Evolutionary conservation across 2,888 invertebrate species (phyloP).

Genomic region (Apomyelois bistriatella): DNA sequence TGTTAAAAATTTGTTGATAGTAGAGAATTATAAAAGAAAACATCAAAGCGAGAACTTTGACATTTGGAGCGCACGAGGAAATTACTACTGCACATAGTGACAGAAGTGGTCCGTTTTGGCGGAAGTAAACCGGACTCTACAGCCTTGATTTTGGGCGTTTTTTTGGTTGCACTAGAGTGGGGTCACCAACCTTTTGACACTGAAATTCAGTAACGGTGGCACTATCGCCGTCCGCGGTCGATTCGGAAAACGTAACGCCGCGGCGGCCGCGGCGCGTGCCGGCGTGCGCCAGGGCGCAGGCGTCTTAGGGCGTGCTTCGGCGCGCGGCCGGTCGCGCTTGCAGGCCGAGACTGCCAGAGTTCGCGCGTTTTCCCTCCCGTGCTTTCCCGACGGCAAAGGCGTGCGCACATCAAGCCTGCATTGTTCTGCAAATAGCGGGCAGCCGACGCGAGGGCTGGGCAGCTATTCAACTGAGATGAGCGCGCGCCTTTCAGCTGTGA

Average conservation of each 20-base stretch:
- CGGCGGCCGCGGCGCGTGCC: conserved; percentile 67
- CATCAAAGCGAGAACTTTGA: conserved; percentile 40
- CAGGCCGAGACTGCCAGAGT: conserved; percentile 65
- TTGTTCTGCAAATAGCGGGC: conserved; percentile 74
- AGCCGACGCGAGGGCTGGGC: conserved; percentile 56
- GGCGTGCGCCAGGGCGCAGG: conserved; percentile 74
- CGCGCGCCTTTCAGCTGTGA: conserved; percentile 43
- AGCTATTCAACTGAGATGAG: conserved; percentile 55
- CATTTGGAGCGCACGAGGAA: conserved; percentile 58
- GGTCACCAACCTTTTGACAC: conserved; percentile 79
- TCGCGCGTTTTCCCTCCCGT: conserved; percentile 68
- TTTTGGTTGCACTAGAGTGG: conserved; percentile 50
- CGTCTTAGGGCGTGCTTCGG: conserved; percentile 54
- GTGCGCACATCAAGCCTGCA: conserved; percentile 77
- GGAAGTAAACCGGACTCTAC: conserved; percentile 36
- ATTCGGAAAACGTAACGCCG: conserved; percentile 76
- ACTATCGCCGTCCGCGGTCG: conserved; percentile 65
- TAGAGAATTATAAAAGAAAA: not conserved
- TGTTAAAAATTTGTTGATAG: not conserved
- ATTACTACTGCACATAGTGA: conserved; percentile 36
- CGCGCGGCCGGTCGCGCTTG: conserved; percentile 74
- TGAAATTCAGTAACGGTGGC: conserved; percentile 70
- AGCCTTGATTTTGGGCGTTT: conserved; percentile 41
- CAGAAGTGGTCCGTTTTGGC: conserved; percentile 35
- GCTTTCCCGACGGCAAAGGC: conserved; percentile 66